Evolutionary conservation across 2,888 invertebrate genomes (phyloP).

Genomic region (Pemphredon lugubris): DNA sequence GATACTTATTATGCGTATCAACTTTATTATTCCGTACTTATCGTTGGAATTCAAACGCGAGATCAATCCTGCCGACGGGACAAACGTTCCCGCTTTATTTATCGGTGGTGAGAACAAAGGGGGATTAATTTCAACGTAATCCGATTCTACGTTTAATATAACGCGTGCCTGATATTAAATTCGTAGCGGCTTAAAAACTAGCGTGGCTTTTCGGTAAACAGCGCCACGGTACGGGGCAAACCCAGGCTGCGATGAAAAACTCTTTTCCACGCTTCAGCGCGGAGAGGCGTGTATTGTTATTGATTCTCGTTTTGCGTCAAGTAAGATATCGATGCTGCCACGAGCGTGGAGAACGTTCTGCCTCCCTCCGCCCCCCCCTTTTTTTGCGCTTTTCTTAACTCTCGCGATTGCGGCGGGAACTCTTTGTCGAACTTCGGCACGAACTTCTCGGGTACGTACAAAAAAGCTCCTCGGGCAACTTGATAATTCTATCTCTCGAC

Average conservation of each 20-base stretch:
- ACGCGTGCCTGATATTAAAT: too few relatives aligned
- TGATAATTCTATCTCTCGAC: slow-evolving; percentile 22
- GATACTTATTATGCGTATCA: not conserved
- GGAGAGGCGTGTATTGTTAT: too few relatives aligned
- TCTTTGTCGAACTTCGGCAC: slow-evolving; percentile 8
- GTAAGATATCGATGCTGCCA: not conserved
- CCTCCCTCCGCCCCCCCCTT: too few relatives aligned
- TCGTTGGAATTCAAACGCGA: too few relatives aligned
- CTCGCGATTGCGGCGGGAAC: slow-evolving; percentile 3
- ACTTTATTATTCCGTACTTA: slow-evolving; percentile 10
- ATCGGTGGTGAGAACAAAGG: not conserved
- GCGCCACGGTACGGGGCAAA: too few relatives aligned
- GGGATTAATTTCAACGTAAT: too few relatives aligned
- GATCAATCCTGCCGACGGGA: not conserved
- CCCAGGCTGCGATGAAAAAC: too few relatives aligned
- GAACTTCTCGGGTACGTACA: slow-evolving; percentile 4
- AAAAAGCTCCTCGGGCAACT: slow-evolving; percentile 3
- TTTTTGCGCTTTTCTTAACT: not conserved
- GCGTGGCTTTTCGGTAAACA: too few relatives aligned
- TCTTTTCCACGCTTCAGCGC: too few relatives aligned
- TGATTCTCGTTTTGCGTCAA: not conserved
- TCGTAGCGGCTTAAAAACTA: too few relatives aligned
- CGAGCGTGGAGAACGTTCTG: slow-evolving; percentile 3
- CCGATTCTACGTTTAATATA: too few relatives aligned
- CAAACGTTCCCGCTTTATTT: too few relatives aligned